Evolutionary conservation across 2,888 invertebrate genomes (phyloP).

Genomic region (Eristalis pertinax): DNA sequence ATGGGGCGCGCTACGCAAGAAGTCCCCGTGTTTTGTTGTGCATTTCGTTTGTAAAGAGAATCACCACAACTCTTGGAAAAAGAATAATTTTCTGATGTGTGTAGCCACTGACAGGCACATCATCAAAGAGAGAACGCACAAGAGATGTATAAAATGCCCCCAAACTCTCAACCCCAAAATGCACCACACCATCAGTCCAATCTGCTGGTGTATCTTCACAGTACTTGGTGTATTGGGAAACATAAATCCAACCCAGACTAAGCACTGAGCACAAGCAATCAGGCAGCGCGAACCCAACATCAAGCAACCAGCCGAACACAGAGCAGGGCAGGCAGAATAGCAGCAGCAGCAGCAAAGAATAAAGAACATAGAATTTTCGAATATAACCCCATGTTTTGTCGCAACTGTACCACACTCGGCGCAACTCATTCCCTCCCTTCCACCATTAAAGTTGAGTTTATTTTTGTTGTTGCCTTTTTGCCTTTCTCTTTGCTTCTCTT

Average conservation of each 20-base stretch:
- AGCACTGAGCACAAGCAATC: constrained; percentile 3
- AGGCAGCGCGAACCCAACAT: not conserved
- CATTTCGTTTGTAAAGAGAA: not conserved
- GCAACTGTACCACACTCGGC: constrained; percentile 73
- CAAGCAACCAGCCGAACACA: constrained; percentile 10
- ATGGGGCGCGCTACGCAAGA: too few relatives aligned
- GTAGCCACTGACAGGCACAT: constrained; percentile 10
- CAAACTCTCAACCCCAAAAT: constrained; percentile 16
- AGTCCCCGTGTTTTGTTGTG: too few relatives aligned
- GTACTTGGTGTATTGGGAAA: constrained; percentile 18
- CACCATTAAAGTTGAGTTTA: constrained; percentile 33
- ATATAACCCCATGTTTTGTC: constrained; percentile 73
- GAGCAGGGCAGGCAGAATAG: not conserved
- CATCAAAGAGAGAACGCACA: constrained; percentile 8
- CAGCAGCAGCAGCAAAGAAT: constrained; percentile 19
- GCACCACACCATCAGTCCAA: not conserved
- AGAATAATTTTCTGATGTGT: not conserved
- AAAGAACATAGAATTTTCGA: constrained; percentile 72
- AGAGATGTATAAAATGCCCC: constrained; percentile 6
- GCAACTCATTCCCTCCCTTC: constrained; percentile 69
- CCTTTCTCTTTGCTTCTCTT: constrained; percentile 28
- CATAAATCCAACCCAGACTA: constrained; percentile 28
- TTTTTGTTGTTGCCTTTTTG: constrained; percentile 33
- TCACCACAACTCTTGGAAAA: not conserved
- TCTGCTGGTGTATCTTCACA: not conserved